Conservation (phyloP, 2,113 vertebrate species). For the Piliocolobus tephrosceles region DNA sequence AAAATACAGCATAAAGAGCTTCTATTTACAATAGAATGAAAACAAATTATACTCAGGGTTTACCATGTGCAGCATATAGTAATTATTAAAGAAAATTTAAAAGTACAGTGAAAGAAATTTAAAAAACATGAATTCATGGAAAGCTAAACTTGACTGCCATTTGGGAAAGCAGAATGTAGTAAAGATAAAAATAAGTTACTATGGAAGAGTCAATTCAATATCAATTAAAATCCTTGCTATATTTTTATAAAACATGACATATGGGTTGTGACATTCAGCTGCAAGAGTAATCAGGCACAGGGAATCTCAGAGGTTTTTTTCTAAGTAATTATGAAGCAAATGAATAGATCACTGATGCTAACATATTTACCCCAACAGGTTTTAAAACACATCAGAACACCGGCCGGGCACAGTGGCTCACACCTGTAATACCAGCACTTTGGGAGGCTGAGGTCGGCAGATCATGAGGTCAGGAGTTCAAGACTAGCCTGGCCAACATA, state of each 20-base stretch:
- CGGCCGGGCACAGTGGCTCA: too few relatives aligned
- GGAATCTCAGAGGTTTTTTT: neutral
- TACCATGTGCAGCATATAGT: neutral
- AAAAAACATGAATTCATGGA: neutral
- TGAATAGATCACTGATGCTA: neutral
- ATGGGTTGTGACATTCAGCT: neutral
- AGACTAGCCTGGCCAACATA: too few relatives aligned
- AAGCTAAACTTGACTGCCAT: neutral
- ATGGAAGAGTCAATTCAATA: neutral
- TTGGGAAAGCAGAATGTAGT: neutral
- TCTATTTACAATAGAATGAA: neutral
- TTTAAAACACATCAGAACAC: neutral
- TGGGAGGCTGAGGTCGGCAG: too few relatives aligned
- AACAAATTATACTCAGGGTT: neutral
- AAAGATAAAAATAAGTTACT: conserved; percentile 15
- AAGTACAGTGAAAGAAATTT: neutral
- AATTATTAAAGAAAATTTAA: conserved; percentile 37
- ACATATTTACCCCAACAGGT: neutral
- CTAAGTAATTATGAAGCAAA: neutral
- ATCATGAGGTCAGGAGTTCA: too few relatives aligned
- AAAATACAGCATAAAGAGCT: neutral
- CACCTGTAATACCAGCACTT: too few relatives aligned
- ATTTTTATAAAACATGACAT: conserved; percentile 14
- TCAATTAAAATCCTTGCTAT: neutral
- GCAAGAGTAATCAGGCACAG: neutral